Percentiles rank a stretch among this genome's conserved stretches.
phyloP scores from a whole-genome alignment of 2,888 invertebrate species.

The Latheticus oryzae region DNA sequence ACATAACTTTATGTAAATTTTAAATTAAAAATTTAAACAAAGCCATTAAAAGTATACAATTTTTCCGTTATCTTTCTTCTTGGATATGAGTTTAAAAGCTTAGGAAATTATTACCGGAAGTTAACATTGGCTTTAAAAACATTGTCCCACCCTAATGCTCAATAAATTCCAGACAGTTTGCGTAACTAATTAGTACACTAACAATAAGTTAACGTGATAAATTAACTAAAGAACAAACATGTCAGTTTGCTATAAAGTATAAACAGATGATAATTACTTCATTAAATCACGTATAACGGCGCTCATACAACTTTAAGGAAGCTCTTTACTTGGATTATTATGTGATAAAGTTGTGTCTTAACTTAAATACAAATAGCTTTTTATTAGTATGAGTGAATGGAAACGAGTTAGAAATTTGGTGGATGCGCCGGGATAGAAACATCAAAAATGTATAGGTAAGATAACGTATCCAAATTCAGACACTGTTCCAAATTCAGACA shows the following conservation, averaged over 20 bases:
- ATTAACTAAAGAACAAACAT: slow-evolving; percentile 22
- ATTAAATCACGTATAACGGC: slow-evolving; percentile 29
- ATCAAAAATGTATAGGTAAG: no score
- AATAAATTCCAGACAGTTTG: slow-evolving; percentile 16
- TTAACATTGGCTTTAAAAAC: slow-evolving; percentile 14
- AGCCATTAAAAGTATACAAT: no score
- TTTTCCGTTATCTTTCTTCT: no score
- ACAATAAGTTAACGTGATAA: slow-evolving; percentile 17
- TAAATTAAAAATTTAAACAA: no score
- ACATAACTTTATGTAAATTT: no score
- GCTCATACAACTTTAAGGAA: slow-evolving; percentile 20
- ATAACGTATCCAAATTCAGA: no score
- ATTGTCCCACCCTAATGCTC: slow-evolving; percentile 9
- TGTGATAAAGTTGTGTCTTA: slow-evolving; percentile 1
- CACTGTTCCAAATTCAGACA: no score
- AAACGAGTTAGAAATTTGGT: no score
- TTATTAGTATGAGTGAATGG: slow-evolving; percentile 9
- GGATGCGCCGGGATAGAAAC: no score
- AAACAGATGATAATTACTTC: slow-evolving; percentile 27
- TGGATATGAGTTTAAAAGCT: no score
- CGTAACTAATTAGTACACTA: slow-evolving; percentile 12
- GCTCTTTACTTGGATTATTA: no score
- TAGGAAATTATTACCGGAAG: no score
- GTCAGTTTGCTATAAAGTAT: slow-evolving; percentile 17
- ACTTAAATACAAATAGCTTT: not conserved